Percentiles rank a stretch among this genome's conserved stretches.
These are phyloP conservation scores for Drosophila sordidula DNA, from an alignment of 2,888 invertebrate species.

Conservation along the genomic window DNA sequence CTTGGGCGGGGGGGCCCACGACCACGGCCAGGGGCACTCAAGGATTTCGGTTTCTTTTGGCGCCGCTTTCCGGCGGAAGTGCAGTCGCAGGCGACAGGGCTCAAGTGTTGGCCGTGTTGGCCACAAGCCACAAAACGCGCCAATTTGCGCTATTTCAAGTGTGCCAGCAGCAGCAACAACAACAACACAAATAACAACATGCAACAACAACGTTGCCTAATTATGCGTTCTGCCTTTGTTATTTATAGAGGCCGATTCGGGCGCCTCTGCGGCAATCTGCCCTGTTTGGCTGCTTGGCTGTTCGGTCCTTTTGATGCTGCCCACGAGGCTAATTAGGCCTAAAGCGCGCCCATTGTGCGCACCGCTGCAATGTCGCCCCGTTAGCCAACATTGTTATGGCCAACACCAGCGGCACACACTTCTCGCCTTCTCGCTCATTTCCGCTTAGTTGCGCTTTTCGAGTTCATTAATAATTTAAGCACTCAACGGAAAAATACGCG, in stretches of 20 bases:
- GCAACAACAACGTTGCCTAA: constrained; percentile 59
- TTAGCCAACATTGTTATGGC: constrained; percentile 58
- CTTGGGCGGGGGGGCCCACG: constrained; percentile 13
- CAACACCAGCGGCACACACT: constrained; percentile 11
- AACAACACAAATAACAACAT: constrained; percentile 13
- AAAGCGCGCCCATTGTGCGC: constrained; percentile 68
- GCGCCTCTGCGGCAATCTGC: constrained; percentile 16
- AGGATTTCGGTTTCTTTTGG: constrained; percentile 43
- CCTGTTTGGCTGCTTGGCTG: constrained; percentile 16
- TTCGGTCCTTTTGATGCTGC: constrained; percentile 49
- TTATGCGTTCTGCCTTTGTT: constrained; percentile 71
- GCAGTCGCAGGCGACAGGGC: constrained; percentile 35
- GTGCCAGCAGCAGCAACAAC: constrained; percentile 40
- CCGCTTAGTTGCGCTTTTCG: constrained; percentile 43
- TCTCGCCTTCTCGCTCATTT: no score
- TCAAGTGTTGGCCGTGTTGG: constrained; percentile 40
- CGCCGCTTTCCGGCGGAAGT: constrained; percentile 52
- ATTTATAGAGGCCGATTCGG: constrained; percentile 45
- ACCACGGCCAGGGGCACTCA: constrained; percentile 20
- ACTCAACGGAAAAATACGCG: constrained; percentile 20
- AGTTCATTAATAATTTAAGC: constrained; percentile 64
- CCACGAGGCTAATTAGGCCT: constrained; percentile 78
- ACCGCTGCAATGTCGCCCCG: constrained; percentile 42
- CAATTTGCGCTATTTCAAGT: constrained; percentile 76
- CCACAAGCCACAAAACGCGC: constrained; percentile 46